phyloP scores from a whole-genome alignment of 2,888 invertebrate genomes.

The Diaperis boleti region DNA sequence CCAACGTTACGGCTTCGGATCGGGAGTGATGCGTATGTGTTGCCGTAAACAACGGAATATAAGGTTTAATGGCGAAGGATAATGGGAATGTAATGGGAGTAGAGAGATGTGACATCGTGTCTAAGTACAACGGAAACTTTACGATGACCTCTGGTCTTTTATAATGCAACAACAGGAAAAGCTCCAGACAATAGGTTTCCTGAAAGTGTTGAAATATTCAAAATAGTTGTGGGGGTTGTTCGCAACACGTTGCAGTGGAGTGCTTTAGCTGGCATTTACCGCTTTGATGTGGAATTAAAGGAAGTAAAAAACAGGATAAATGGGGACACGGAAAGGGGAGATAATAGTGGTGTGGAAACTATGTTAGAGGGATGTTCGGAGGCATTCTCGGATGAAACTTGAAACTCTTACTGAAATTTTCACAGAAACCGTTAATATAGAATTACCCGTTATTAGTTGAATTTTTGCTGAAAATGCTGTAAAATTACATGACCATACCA shows the following conservation, averaged over 20 bases:
- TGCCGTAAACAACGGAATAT: slow-evolving; percentile 22
- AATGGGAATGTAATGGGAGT: slow-evolving; percentile 53
- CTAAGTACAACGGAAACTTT: slow-evolving; percentile 51
- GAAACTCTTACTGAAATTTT: too few relatives aligned
- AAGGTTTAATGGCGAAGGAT: slow-evolving; percentile 45
- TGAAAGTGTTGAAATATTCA: slow-evolving; percentile 29
- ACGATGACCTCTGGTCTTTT: slow-evolving; percentile 53
- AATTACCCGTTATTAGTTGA: not conserved
- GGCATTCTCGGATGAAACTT: not conserved
- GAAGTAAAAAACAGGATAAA: not conserved
- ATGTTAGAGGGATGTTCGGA: not conserved
- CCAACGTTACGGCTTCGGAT: not conserved
- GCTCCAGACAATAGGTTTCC: slow-evolving; percentile 50
- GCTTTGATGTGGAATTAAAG: slow-evolving; percentile 1
- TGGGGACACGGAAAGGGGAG: not conserved
- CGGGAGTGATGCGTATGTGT: slow-evolving; percentile 15
- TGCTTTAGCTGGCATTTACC: not conserved
- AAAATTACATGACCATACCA: not conserved
- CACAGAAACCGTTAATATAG: too few relatives aligned
- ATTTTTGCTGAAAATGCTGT: not conserved
- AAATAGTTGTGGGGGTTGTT: slow-evolving; percentile 7
- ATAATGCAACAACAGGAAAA: slow-evolving; percentile 50
- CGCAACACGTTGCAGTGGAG: slow-evolving; percentile 6
- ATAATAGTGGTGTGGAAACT: not conserved
- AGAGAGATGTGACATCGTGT: slow-evolving; percentile 51